These are phyloP conservation scores for Spea hammondii DNA, from an alignment of 2,797 vertebrate genomes.

Conservation along the genomic window DNA sequence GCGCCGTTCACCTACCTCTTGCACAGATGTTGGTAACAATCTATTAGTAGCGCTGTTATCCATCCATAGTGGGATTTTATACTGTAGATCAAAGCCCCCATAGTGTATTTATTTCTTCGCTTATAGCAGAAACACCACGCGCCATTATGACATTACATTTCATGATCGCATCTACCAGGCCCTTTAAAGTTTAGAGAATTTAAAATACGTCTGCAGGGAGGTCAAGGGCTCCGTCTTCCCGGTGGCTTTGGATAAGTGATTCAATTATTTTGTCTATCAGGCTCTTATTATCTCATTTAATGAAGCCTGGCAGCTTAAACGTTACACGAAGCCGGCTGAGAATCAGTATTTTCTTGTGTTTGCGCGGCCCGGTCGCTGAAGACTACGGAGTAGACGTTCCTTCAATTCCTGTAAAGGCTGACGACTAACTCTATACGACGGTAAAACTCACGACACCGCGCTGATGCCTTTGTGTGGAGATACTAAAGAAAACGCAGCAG, in stretches of 20 bases:
- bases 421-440: not conserved
- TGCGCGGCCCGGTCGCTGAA: not conserved
- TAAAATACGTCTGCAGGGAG: not conserved
- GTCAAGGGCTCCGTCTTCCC: slow-evolving; percentile 3
- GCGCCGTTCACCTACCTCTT: not conserved
- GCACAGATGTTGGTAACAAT: not conserved
- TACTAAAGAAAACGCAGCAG: not conserved
- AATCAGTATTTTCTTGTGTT: slow-evolving; percentile 5
- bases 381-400: not conserved
- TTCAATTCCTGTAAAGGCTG: not conserved
- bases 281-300: slow-evolving; percentile 29
- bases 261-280: slow-evolving; percentile 41
- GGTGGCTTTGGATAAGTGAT: slow-evolving; percentile 29
- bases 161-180: not conserved
- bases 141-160: not conserved
- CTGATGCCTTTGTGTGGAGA: not conserved
- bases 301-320: slow-evolving; percentile 33
- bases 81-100: not conserved
- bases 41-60: not conserved
- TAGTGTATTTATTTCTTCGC: not conserved
- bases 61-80: not conserved
- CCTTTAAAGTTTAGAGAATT: slow-evolving; percentile 1
- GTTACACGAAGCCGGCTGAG: slow-evolving; percentile 17
- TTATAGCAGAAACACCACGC: not conserved
- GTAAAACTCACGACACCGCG: not conserved